Evolutionary conservation across 1,140 invertebrate genomes (phyloP).

Genomic region (Lepidurus couesii): DNA sequence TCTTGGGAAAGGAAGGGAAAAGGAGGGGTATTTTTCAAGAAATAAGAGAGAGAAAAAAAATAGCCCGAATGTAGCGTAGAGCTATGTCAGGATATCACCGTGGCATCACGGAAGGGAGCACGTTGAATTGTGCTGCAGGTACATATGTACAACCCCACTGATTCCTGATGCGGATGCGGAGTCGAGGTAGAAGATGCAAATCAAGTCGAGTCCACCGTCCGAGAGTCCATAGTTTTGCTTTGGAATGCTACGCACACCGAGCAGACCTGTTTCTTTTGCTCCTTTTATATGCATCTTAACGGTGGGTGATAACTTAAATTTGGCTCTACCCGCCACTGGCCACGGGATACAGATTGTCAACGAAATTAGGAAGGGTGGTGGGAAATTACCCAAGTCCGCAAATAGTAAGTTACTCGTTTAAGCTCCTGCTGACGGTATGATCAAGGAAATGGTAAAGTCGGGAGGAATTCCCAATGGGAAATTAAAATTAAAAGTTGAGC

Average conservation of each 20-base stretch:
- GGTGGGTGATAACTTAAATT: neutral
- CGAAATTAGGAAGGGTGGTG: neutral
- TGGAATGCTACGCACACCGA: neutral
- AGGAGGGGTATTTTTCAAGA: constrained; percentile 19
- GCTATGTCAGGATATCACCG: constrained; percentile 5
- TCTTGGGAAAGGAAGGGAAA: neutral
- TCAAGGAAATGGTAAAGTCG: neutral
- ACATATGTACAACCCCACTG: neutral
- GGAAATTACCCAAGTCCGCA: no score
- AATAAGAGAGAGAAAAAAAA: neutral
- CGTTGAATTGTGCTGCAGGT: constrained; percentile 15
- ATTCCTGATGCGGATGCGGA: neutral
- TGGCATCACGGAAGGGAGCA: constrained; percentile 9
- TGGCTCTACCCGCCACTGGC: neutral
- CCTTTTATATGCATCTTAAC: neutral
- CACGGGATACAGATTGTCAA: neutral
- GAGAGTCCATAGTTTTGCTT: neutral
- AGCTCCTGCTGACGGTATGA: neutral
- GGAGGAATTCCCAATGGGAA: neutral
- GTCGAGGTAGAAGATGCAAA: constrained; percentile 21
- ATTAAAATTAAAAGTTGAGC: neutral
- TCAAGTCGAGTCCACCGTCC: neutral
- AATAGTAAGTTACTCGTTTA: neutral
- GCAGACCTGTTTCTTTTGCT: neutral
- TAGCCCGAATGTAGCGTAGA: neutral